A percentile compares a stretch with the other conserved stretches of the same genome.
phyloP scores from a whole-genome alignment of 2,797 vertebrate genomes.

The Parauchenoglanis punctatus region DNA sequence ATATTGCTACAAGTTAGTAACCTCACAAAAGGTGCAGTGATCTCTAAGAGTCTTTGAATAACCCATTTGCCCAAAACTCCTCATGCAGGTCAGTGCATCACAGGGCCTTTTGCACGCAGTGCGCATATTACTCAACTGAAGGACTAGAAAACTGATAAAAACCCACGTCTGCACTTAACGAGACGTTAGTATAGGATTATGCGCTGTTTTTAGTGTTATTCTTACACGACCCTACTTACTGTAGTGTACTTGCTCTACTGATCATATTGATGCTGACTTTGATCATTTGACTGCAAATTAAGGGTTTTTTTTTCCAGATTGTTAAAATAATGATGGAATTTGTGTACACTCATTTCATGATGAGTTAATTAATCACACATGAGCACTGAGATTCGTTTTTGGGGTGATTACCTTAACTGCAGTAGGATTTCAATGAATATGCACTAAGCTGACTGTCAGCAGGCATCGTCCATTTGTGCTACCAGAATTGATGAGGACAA shows the following conservation, averaged over 20 bases:
- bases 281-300: background rate
- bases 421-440: background rate
- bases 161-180: background rate
- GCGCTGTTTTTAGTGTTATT: background rate
- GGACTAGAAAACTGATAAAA: background rate
- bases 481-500: background rate
- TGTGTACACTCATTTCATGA: background rate
- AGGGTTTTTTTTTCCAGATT: background rate
- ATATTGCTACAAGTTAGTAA: background rate
- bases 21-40: background rate
- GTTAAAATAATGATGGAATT: background rate
- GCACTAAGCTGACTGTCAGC: background rate
- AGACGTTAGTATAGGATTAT: background rate
- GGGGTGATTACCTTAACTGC: background rate
- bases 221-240: no score
- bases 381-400: background rate
- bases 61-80: background rate
- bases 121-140: background rate
- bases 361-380: background rate
- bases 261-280: background rate
- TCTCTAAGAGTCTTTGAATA: background rate
- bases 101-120: background rate
- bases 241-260: background rate
- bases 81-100: background rate
- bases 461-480: background rate